Base-by-base conservation (phyloP, 1,140 invertebrate species). In the Hirudo medicinalis region DNA sequence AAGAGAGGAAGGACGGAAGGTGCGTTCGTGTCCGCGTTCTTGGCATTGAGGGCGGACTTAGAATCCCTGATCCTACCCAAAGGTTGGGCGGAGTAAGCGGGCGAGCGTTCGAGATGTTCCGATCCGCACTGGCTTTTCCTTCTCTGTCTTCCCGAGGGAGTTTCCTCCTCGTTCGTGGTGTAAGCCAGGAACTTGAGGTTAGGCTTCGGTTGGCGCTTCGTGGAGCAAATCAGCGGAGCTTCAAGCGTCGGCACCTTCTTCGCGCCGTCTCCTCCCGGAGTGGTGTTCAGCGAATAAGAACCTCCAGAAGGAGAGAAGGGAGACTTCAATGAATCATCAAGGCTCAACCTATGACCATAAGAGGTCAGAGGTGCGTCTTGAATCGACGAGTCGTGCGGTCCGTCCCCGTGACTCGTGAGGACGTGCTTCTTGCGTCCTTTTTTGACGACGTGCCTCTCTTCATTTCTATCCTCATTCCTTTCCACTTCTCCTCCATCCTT, bases 251-350 rank as follows among this genome's bases (percentile, higher is more conserved):
- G 63, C 71, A 67, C 78, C 78, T 81, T 80, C 76, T 70, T 74
- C 55, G 54, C 57, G 71, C 88, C 86, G 77, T 91, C 89, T 2
- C 43, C 43, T 5, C 43, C 43, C 4, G 43, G 15, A 11, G 43
- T 17, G 43, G 43, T 17, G 43, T 9, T 17, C 43, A 17, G 43
- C 15, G 43, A 17, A 17, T 49, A 17, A 5, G 43, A 49, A 49
- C 11, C 43, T 49, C 43, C 43, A 17, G 43, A 49, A 17, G 43
- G 43, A 17, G 43, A 49, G 43, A 49, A 49, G 5, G 43, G 43
- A 8, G 43, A 49, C 15, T 49, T 49, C 43, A 49, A 49, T 2
- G 43, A 49, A 9, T 49, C 43, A 17, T 49, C 43, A 2, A 49
- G 43, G 43, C 43, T 49, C 43, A 17, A 17, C 43, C 43, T 49